Base-by-base conservation (phyloP, 2,888 invertebrate species). In the Sinohyriopsis cumingii region DNA sequence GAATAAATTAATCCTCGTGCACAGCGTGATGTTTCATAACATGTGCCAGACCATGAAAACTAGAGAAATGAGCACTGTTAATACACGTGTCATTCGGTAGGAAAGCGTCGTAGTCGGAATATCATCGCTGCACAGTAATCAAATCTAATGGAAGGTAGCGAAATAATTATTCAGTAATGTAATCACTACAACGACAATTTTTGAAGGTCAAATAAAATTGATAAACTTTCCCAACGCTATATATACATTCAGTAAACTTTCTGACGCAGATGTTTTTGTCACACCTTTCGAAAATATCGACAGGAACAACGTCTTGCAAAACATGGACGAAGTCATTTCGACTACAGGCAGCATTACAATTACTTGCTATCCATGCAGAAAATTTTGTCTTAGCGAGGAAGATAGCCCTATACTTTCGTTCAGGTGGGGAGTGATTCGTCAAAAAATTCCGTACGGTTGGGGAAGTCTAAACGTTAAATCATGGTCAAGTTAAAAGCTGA, bases 21-120 rank as follows among this genome's bases (percentile, higher is more conserved):
- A 60, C 56, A 1, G 63, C 65, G 18, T 71, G 55, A 20, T 65
- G 22, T 4, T 59, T 54, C 20, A 76, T 24, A 55, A 57, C 73
- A 12, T 67, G 20, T 0, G 67, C 68, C n/a, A 78, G 54, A 6
- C 56, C 77, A 69, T 81, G 72, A 0, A 86, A 78, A 6, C 78
- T 75, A 5, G 75, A 61, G 68, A 86, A 89, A 33, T 83, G 81
- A 6, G 79, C 75, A 0, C 85, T 87, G 71, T 88, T 80, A 62
- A 90, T 88, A 75, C 80, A 88, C 4, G 88, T 85, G 22, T 77
- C 77, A 22, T 77, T 75, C 0, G 89, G 89, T 3, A 84, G 78
- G 6, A 84, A 70, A 20, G 53, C 22, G 3, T 75, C 72, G 68
- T 89, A 88, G 68, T 88, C 79, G 0, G 81, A 83, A 18, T 82